Percentiles rank a stretch among this genome's conserved stretches.
Conservation (phyloP, 1,140 invertebrate genomes). For the Marisa cornuarietis region DNA sequence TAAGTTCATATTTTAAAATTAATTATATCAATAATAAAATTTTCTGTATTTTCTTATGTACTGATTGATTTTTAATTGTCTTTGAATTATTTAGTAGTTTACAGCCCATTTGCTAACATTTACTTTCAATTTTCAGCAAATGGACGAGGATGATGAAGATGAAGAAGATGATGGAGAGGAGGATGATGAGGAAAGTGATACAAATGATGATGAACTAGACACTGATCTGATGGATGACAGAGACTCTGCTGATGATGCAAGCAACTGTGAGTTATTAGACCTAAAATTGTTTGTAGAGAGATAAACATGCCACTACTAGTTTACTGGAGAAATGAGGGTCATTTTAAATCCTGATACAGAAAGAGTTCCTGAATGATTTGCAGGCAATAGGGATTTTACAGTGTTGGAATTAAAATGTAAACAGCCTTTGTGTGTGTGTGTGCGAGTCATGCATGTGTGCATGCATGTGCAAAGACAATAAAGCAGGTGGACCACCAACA, state of each 20-base stretch:
- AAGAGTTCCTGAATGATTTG: too few relatives aligned
- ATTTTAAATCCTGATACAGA: too few relatives aligned
- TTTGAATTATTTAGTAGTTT: neutral
- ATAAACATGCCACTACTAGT: too few relatives aligned
- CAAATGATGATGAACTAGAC: constrained; percentile 61
- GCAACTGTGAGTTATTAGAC: constrained; percentile 29
- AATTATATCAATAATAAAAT: neutral
- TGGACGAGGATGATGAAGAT: constrained; percentile 61
- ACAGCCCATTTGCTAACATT: too few relatives aligned
- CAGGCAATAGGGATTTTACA: too few relatives aligned
- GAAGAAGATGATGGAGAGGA: constrained; percentile 61
- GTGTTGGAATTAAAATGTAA: too few relatives aligned
- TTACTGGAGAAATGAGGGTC: too few relatives aligned
- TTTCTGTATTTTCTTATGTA: neutral
- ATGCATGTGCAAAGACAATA: too few relatives aligned
- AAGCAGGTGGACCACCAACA: too few relatives aligned
- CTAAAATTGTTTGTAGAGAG: too few relatives aligned
- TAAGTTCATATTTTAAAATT: neutral
- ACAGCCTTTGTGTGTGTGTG: too few relatives aligned
- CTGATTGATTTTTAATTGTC: neutral
- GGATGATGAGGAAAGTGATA: constrained; percentile 61
- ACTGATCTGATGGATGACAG: constrained; percentile 63
- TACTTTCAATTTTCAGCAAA: constrained; percentile 36
- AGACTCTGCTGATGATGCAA: constrained; percentile 59
- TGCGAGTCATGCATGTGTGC: too few relatives aligned